Conservation (phyloP, 2,888 invertebrate species). For the Callyntrura guangdongensis region DNA sequence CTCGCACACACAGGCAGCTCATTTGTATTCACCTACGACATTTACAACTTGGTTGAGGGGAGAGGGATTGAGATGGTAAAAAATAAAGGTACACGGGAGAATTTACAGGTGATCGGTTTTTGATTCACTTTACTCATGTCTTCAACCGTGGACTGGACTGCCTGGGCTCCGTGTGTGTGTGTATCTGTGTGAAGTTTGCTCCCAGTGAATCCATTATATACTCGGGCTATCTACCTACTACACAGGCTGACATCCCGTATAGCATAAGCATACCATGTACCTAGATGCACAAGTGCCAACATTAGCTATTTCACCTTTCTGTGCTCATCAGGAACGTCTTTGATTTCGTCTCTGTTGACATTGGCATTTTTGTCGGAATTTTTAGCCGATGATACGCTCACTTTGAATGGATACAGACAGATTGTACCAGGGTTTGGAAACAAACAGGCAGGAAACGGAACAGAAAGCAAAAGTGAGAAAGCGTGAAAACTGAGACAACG, state of each 20-base stretch:
- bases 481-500: slow-evolving; percentile 20
- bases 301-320: too few species aligned
- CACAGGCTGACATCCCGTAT: too few species aligned
- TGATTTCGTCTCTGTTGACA: slow-evolving; percentile 32
- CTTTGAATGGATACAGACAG: neutral
- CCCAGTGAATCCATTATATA: too few species aligned
- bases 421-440: too few species aligned
- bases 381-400: neutral
- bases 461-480: neutral
- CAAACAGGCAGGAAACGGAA: too few species aligned
- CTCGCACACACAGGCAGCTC: slow-evolving; percentile 5
- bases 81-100: neutral
- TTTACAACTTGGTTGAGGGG: slow-evolving; percentile 46
- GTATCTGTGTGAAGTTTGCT: too few species aligned
- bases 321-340: too few species aligned
- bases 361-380: slow-evolving; percentile 13
- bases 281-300: too few species aligned
- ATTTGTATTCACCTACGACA: slow-evolving; percentile 62
- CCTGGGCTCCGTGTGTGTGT: neutral
- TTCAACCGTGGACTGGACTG: slow-evolving; percentile 8
- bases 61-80: slow-evolving; percentile 38
- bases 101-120: slow-evolving; percentile 49
- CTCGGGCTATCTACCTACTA: too few species aligned
- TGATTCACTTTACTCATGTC: slow-evolving; percentile 29
- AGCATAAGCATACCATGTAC: too few species aligned